Conservation (phyloP, 1,140 invertebrate genomes). For the Micrasema longulum region DNA sequence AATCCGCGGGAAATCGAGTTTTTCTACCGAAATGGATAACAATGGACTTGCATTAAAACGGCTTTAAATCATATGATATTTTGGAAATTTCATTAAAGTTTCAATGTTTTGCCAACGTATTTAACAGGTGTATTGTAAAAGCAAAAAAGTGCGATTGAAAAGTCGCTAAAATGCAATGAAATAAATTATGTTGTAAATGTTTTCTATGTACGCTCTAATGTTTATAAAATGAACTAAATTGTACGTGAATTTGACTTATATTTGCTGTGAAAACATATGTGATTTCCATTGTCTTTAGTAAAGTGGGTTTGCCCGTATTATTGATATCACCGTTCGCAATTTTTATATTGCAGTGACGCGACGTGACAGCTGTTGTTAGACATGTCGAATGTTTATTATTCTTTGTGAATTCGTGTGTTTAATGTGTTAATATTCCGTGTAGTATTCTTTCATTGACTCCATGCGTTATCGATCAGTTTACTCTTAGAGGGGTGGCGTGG, state of each 20-base stretch:
- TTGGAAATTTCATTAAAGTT: too few relatives aligned
- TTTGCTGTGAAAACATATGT: conserved; percentile 11
- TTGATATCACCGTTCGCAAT: background rate
- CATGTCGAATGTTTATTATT: background rate
- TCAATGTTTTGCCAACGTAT: too few relatives aligned
- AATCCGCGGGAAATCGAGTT: conserved; percentile 8
- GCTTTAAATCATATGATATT: too few relatives aligned
- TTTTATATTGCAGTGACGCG: too few relatives aligned
- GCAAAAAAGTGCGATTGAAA: too few relatives aligned
- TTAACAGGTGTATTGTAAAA: too few relatives aligned
- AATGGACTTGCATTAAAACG: too few relatives aligned
- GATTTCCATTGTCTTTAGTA: conserved; percentile 21
- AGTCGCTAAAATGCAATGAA: too few relatives aligned
- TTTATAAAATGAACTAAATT: background rate
- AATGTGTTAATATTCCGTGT: conserved; percentile 10
- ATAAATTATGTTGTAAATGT: too few relatives aligned
- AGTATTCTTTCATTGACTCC: conserved; percentile 2
- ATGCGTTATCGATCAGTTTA: conserved; percentile 52
- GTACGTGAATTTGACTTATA: background rate
- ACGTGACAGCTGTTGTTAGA: conserved; percentile 7
- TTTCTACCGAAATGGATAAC: too few relatives aligned
- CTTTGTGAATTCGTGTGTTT: conserved; percentile 4
- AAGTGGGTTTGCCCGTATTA: conserved; percentile 11
- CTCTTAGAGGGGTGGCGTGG: conserved; percentile 27
- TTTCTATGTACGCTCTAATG: too few relatives aligned